phyloP scores from a whole-genome alignment of 1,140 invertebrate genomes.

The Gryllus bimaculatus region DNA sequence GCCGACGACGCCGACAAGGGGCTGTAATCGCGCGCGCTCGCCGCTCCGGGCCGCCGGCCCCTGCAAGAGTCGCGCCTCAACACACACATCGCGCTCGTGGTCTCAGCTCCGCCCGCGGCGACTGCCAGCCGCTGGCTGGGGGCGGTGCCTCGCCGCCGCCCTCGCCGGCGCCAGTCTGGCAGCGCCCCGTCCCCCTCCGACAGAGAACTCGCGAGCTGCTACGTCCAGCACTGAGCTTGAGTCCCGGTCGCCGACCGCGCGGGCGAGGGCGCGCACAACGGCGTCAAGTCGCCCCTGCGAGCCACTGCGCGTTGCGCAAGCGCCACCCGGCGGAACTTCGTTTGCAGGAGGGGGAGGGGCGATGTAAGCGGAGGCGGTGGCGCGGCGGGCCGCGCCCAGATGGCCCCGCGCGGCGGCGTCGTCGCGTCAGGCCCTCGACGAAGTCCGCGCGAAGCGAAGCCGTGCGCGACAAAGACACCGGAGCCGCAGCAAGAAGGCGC shows the following conservation, averaged over 20 bases:
- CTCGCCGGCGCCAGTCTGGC: background rate
- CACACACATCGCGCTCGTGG: constrained; percentile 4
- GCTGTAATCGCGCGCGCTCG: constrained; percentile 22
- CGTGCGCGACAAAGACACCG: background rate
- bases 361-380: too few relatives aligned
- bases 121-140: background rate
- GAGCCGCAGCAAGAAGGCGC: background rate
- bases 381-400: too few relatives aligned
- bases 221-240: constrained; percentile 17
- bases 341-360: background rate
- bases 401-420: too few relatives aligned
- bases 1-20: constrained; percentile 26
- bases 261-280: background rate
- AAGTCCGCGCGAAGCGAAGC: background rate
- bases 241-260: constrained; percentile 17
- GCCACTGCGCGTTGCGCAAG: background rate
- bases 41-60: background rate
- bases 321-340: background rate
- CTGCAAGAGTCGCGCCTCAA: constrained; percentile 6
- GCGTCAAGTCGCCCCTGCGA: background rate
- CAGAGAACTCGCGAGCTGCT: constrained; percentile 9
- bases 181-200: background rate
- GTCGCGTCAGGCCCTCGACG: background rate
- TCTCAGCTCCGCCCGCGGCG: background rate
- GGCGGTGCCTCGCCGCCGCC: background rate